Evolutionary conservation across 2,113 vertebrate genomes (phyloP).

Genomic region (Cynoglossus semilaevis): DNA sequence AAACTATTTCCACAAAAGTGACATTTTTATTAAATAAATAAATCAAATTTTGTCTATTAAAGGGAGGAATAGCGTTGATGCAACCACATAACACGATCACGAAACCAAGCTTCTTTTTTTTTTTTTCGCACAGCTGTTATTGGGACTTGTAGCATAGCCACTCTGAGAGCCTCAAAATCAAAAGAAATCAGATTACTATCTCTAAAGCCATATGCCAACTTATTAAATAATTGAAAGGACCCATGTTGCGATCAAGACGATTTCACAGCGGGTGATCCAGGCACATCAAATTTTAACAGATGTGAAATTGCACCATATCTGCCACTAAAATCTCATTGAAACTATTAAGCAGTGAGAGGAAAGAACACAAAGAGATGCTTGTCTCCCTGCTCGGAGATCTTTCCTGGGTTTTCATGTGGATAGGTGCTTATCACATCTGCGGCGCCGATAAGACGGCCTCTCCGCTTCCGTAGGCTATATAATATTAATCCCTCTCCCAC

Average conservation of each 20-base stretch:
- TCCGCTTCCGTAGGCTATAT: slow-evolving; percentile 77
- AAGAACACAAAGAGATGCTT: slow-evolving; percentile 72
- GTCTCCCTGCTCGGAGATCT: slow-evolving; percentile 67
- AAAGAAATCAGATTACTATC: slow-evolving; percentile 67
- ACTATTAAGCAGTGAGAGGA: slow-evolving; percentile 50
- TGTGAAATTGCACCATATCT: slow-evolving; percentile 70
- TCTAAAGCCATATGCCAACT: slow-evolving; percentile 68
- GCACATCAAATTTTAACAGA: slow-evolving; percentile 75
- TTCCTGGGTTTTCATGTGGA: slow-evolving; percentile 66
- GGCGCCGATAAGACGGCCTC: slow-evolving; percentile 72
- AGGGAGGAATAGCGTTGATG: slow-evolving; percentile 21
- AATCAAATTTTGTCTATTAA: slow-evolving; percentile 1
- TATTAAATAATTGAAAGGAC: slow-evolving; percentile 73
- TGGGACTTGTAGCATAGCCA: slow-evolving; percentile 32
- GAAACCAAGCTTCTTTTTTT: slow-evolving; percentile 10
- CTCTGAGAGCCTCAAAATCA: slow-evolving; percentile 55
- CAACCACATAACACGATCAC: slow-evolving; percentile 44
- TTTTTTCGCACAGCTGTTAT: slow-evolving; percentile 9
- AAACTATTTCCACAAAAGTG: slow-evolving; percentile 63
- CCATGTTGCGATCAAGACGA: slow-evolving; percentile 71
- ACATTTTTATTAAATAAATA: slow-evolving; percentile 60
- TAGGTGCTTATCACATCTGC: slow-evolving; percentile 75
- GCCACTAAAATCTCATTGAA: slow-evolving; percentile 64
- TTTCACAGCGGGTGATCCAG: slow-evolving; percentile 71
- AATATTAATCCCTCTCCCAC: slow-evolving; percentile 83